Base-by-base conservation (phyloP, 2,888 invertebrate genomes). In the Lepidocyrtoides sp. region DNA sequence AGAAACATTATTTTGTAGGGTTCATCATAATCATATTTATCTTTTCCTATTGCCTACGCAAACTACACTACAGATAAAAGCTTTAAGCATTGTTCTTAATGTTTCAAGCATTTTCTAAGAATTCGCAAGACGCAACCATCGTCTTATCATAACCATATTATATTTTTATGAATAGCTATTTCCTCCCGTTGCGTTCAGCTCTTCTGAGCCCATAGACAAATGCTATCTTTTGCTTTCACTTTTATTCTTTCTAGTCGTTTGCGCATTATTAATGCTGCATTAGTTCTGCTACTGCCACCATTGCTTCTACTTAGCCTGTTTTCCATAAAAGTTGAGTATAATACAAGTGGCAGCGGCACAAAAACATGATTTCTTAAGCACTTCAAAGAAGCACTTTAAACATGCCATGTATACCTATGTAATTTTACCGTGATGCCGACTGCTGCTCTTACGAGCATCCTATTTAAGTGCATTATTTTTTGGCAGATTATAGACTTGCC, bases 181-280 rank as follows among this genome's bases (percentile, higher is more conserved):
- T 60, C 1, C 10, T 2, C 12, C 14, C 60, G n/a, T n/a, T n/a
- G n/a, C 17, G 26, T 23, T 60, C 2, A 23, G 1, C n/a, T 57
- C 26, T 26, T 29, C 29, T 4, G 8, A 17, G 10, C 17, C 8
- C 17, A 23, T 8, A 60, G 23, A 60, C 14, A 63, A 12, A 8
- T 48, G 12, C 60, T 12, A 26, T 63, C 60, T 29, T 26, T 26
- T 3, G 29, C 29, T n/a, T 77, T 17, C 51, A 14, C 29, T 51
- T 77, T 29, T 54, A 7, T 36, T 57, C 32, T 29, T 57, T 57
- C n/a, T 32, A 29, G 57, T 57, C 54, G 57, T 79, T 79, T 79
- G 20, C 36, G 36, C 79, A 57, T 79, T 79, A 79, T 79, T 79
- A 79, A 79, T 79, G 79, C 79, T 79, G 79, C 57, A 79, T 79